Percentiles rank a stretch among this genome's conserved stretches.
phyloP scores from a whole-genome alignment of 2,113 vertebrate species.

The Neodon shergylaensis region DNA sequence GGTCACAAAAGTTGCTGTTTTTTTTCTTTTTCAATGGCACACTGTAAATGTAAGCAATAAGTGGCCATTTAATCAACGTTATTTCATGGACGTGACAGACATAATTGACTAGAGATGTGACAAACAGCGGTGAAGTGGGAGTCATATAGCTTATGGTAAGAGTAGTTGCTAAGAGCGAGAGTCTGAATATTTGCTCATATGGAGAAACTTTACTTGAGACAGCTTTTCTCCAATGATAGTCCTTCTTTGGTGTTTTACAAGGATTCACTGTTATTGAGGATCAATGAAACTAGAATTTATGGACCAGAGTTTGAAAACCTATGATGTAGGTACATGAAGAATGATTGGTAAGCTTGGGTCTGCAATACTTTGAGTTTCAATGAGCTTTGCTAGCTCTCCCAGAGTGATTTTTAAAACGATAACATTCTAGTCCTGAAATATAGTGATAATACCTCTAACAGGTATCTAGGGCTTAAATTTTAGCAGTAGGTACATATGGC shows the following conservation, averaged over 20 bases:
- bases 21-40: slow-evolving; percentile 13
- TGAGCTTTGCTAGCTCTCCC: background rate
- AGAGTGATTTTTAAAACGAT: background rate
- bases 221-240: background rate
- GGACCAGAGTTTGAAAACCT: background rate
- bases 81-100: background rate
- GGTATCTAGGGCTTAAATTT: background rate
- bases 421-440: background rate
- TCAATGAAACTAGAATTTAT: slow-evolving; percentile 34
- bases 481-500: background rate
- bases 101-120: slow-evolving; percentile 37
- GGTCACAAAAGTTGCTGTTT: slow-evolving; percentile 58
- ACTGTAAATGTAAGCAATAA: slow-evolving; percentile 28
- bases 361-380: slow-evolving; percentile 5
- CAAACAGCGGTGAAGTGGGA: background rate
- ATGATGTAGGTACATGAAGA: background rate
- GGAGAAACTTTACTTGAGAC: background rate
- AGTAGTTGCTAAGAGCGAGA: background rate
- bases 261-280: background rate
- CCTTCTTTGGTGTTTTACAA: background rate
- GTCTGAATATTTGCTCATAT: background rate
- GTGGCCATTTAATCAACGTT: background rate
- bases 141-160: background rate
- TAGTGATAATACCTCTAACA: background rate
- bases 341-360: background rate